Evolutionary conservation across 2,113 vertebrate species (phyloP), one percentile per base, ranked within the genome.

Genomic region (Hystrix cristata): DNA sequence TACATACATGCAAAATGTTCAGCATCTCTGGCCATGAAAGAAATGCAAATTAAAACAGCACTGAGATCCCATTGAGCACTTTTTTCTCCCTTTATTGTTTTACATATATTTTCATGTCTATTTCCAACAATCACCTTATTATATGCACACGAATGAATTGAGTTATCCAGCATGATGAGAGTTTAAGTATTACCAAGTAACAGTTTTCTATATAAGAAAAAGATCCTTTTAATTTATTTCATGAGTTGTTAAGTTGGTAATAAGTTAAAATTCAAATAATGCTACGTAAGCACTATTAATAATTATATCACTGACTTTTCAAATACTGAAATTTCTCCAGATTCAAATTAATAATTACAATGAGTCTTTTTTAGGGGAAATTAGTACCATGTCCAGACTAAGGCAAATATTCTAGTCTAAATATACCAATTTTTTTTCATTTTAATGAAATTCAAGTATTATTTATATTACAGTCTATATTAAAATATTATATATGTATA

Each of bases 101-200:
- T 93, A 96, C 88, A 90, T 59, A 59, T 91, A 93, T 91, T 82
- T 65, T 94, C 43, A 94, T 67, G 60, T 51, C 18, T 25, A 88
- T 81, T 92, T 96, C 55, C 23, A 87, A 51, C 25, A 76, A 90
- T 90, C 23, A 85, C 7, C 23, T 57, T 91, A 78, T 69, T 93
- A 86, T 23, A 83, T 43, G 92, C 6, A 92, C 55, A 71, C 0
- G 62, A 94, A n/a, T 65, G 64, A 79, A 90, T 12, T 79, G 74
- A 95, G 78, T 96, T 92, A 82, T 87, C n/a, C 72, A 91, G 25
- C 11, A 86, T 46, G 12, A 55, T 74, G 53, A 59, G 81, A 90
- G 71, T 89, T 59, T 87, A 95, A 94, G 34, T 80, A 91, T 79
- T 94, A 85, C 15, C 51, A 88, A 94, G 89, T 80, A 93, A 79